A percentile compares a stretch with the other conserved stretches of the same genome.
Conservation (phyloP, 2,113 vertebrate species). For the Progne subis region DNA sequence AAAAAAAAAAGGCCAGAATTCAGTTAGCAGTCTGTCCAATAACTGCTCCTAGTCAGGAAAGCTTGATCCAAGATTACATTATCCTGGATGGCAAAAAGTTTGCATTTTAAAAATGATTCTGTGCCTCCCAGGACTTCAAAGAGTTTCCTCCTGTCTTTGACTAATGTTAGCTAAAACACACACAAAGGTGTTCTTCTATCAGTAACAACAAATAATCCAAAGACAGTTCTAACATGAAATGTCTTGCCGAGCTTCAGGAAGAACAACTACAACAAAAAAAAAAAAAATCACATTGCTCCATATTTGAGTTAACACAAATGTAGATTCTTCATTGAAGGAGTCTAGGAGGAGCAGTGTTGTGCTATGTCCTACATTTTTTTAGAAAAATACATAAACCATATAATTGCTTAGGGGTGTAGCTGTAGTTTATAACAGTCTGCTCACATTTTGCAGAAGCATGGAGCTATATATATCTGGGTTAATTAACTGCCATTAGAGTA, state of each 20-base stretch:
- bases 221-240: constrained; percentile 31
- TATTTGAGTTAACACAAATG: not conserved
- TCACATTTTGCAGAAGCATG: not conserved
- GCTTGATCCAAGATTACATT: not conserved
- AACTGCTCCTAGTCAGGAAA: not conserved
- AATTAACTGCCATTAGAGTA: not conserved
- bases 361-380: not conserved
- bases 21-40: not conserved
- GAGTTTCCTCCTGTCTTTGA: constrained; percentile 26
- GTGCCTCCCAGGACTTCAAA: constrained; percentile 48
- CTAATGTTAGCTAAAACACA: constrained; percentile 32
- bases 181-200: not conserved
- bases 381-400: not conserved
- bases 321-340: not conserved
- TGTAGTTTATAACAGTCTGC: not conserved
- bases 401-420: not conserved
- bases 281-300: not conserved
- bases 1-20: not conserved
- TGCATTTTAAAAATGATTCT: constrained; percentile 5
- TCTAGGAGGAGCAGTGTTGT: not conserved
- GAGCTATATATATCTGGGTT: constrained; percentile 20
- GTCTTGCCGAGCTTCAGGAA: constrained; percentile 8
- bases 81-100: constrained; percentile 32
- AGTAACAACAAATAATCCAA: constrained; percentile 18
- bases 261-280: not conserved